Conservation (phyloP, 2,797 vertebrate genomes). For the Allobates femoralis region DNA sequence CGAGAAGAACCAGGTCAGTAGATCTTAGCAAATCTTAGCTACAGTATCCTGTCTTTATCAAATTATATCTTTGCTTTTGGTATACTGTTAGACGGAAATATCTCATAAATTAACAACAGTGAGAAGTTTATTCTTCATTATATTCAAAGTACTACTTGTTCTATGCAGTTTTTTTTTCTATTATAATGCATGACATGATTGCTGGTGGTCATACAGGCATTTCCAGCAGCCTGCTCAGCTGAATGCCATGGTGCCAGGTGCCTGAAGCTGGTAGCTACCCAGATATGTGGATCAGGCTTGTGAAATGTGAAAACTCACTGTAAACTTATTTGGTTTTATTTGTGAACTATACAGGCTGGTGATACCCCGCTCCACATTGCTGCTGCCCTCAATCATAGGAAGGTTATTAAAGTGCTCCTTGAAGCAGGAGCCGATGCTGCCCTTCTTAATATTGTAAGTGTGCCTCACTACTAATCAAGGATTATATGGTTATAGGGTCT, state of each 20-base stretch:
- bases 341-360: slow-evolving; percentile 77
- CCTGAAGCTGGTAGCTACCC: neutral
- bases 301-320: neutral
- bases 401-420: slow-evolving; percentile 88
- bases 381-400: slow-evolving; percentile 92
- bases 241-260: no score
- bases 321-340: neutral
- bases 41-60: neutral
- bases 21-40: slow-evolving; percentile 11
- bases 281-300: neutral
- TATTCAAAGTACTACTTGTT: neutral
- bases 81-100: neutral
- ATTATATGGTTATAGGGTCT: neutral
- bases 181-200: neutral
- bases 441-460: slow-evolving; percentile 86
- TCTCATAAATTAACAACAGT: neutral
- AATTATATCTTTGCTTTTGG: neutral
- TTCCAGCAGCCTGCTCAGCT: no score
- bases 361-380: slow-evolving; percentile 93
- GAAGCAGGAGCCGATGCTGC: slow-evolving; percentile 89
- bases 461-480: neutral
- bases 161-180: neutral
- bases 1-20: slow-evolving; percentile 94
- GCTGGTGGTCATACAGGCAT: no score
- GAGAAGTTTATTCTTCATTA: neutral